Conservation (phyloP, 2,113 vertebrate genomes). For the Sylvia atricapilla region DNA sequence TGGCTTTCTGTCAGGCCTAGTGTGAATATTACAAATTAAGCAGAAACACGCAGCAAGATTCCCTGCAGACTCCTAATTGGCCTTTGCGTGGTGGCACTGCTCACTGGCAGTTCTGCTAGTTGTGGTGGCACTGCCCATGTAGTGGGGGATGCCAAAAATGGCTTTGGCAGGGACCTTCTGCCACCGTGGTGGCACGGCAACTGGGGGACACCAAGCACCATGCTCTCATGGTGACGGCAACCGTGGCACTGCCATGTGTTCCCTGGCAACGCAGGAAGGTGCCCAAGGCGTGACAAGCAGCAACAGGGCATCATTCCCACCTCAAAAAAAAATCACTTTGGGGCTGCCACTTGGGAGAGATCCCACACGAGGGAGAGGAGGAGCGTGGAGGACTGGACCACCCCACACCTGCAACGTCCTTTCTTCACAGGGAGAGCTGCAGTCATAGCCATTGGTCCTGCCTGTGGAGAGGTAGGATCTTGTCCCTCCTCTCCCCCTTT, state of each 20-base stretch:
- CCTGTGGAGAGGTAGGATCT: neutral
- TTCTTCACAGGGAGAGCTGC: neutral
- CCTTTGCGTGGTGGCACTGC: accelerated
- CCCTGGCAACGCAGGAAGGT: neutral
- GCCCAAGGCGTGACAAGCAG: accelerated
- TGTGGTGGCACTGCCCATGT: neutral
- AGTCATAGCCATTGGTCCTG: accelerated
- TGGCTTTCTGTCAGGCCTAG: constrained; percentile 16
- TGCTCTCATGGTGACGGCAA: accelerated
- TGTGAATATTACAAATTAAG: constrained; percentile 32
- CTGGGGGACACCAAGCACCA: accelerated
- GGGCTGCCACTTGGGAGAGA: neutral
- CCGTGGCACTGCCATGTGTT: accelerated
- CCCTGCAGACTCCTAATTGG: constrained; percentile 27
- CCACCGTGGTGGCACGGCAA: accelerated
- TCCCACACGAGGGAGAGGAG: neutral
- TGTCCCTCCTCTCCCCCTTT: accelerated
- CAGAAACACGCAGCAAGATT: neutral
- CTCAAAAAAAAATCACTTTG: neutral
- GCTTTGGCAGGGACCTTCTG: neutral
- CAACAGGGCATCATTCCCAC: neutral
- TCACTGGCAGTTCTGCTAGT: neutral
- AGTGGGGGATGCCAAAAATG: neutral
- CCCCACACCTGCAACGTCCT: too few relatives aligned
- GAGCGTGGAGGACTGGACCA: accelerated